Conservation (phyloP, 1,140 invertebrate genomes). For the Notospermus geniculatus region DNA sequence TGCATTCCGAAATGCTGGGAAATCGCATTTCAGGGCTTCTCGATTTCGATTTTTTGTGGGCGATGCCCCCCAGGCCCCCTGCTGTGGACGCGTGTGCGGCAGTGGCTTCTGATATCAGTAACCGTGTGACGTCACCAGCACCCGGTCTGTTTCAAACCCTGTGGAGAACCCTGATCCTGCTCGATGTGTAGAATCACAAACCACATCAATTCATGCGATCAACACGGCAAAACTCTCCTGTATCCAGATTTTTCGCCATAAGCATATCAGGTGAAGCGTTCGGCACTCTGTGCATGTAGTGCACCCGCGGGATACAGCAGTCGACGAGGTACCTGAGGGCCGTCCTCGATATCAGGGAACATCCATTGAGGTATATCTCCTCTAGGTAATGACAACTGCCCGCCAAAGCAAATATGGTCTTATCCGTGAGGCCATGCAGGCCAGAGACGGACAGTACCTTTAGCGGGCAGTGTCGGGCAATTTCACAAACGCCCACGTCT, state of each 20-base stretch:
- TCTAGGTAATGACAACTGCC: constrained; percentile 44
- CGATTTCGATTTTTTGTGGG: too few relatives aligned
- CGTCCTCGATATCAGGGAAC: constrained; percentile 35
- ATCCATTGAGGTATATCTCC: constrained; percentile 50
- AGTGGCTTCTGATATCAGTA: too few relatives aligned
- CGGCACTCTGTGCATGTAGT: constrained; percentile 39
- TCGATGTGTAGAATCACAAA: too few relatives aligned
- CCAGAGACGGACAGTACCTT: constrained; percentile 39
- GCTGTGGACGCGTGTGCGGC: too few relatives aligned
- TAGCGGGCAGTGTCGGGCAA: constrained; percentile 39
- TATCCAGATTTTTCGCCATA: constrained; percentile 51
- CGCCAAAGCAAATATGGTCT: constrained; percentile 47
- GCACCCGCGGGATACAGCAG: constrained; percentile 38
- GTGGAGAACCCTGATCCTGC: too few relatives aligned
- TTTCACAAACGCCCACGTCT: constrained; percentile 38
- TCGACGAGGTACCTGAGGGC: constrained; percentile 49
- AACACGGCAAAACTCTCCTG: constrained; percentile 45
- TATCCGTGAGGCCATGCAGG: constrained; percentile 42
- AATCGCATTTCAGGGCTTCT: too few relatives aligned
- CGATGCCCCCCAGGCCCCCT: too few relatives aligned
- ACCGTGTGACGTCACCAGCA: too few relatives aligned
- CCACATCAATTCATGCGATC: constrained; percentile 23
- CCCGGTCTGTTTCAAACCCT: too few relatives aligned
- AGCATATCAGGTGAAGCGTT: constrained; percentile 42
- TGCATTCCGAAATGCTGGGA: too few relatives aligned